phyloP scores from a whole-genome alignment of 2,113 vertebrate genomes.

The Cavia porcellus region DNA sequence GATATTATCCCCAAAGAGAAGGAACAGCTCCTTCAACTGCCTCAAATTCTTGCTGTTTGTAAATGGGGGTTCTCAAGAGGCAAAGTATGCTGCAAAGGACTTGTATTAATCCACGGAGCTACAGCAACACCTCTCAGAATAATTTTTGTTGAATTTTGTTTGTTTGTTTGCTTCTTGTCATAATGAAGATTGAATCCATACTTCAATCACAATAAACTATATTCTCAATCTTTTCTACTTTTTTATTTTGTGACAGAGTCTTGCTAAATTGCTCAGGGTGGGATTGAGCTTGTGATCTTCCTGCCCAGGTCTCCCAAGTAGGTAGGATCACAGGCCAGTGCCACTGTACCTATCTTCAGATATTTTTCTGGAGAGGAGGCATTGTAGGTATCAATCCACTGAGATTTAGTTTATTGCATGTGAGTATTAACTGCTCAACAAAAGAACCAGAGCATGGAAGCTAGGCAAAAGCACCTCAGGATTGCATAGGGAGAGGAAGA shows the following conservation, averaged over 20 bases:
- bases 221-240: background rate
- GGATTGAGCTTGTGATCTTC: background rate
- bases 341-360: background rate
- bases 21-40: background rate
- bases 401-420: background rate
- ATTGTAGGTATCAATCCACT: too few species aligned
- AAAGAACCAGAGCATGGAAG: background rate
- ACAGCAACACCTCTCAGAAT: rapidly evolving
- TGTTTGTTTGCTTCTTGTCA: background rate
- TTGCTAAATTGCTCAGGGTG: background rate
- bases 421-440: background rate
- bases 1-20: background rate
- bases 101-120: background rate
- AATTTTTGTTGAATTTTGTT: background rate
- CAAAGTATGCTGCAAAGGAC: background rate
- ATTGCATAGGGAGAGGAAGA: background rate
- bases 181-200: background rate
- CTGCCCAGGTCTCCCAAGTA: background rate
- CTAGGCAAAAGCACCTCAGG: background rate
- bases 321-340: background rate
- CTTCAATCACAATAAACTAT: background rate
- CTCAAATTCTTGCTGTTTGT: background rate
- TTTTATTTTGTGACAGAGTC: background rate
- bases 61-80: background rate
- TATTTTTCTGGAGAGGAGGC: too few species aligned